phyloP scores from a whole-genome alignment of 2,888 invertebrate genomes.

The Siphlonurus alternatus region DNA sequence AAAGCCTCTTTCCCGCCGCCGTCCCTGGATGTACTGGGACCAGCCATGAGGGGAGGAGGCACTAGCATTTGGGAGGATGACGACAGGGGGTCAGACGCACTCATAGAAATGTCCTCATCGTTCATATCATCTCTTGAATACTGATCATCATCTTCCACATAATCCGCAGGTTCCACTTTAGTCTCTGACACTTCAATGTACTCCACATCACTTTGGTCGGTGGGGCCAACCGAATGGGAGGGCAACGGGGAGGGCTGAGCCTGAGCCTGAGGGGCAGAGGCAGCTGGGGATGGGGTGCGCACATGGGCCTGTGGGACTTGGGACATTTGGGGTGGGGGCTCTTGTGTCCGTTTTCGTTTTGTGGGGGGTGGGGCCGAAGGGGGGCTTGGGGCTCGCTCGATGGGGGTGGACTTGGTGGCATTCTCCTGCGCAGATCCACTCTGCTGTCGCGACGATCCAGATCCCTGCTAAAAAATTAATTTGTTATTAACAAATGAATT shows the following conservation, averaged over 20 bases:
- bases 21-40: background rate
- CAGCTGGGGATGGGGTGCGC: constrained; percentile 26
- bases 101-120: background rate
- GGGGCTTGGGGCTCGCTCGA: background rate
- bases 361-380: background rate
- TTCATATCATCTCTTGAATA: constrained; percentile 4
- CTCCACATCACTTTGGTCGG: constrained; percentile 23
- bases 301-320: constrained; percentile 24
- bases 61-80: background rate
- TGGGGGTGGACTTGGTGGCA: background rate
- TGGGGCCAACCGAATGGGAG: constrained; percentile 27
- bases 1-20: background rate
- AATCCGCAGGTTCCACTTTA: constrained; percentile 13
- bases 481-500: no score
- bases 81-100: background rate
- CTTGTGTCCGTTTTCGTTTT: constrained; percentile 23
- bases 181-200: constrained; percentile 16
- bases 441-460: background rate
- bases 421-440: background rate
- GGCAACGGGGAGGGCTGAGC: constrained; percentile 25
- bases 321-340: constrained; percentile 22
- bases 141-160: constrained; percentile 9
- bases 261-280: constrained; percentile 23
- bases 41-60: background rate
- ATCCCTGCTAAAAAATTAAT: background rate